Evolutionary conservation across 35 echinoderm and acorn worm species (phyloP).

Genomic region (Hemicentrotus pulcherrimus): DNA sequence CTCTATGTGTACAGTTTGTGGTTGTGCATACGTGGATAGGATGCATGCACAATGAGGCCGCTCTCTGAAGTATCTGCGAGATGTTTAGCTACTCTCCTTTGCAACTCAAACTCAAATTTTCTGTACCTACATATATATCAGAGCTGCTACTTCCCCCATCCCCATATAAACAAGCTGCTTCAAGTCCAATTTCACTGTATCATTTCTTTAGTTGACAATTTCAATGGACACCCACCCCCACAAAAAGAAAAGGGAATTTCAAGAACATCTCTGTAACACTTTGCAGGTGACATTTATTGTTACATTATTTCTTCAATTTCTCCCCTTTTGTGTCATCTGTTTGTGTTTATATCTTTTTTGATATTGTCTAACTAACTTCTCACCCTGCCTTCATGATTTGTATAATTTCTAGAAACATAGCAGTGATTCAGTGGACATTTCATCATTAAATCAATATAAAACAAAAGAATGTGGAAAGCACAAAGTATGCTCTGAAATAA

Average conservation of each 20-base stretch:
- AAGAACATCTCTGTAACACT: not conserved
- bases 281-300: no score
- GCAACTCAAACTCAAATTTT: constrained; percentile 2
- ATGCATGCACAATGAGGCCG: not conserved
- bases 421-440: no score
- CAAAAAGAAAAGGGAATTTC: not conserved
- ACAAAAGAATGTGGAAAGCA: no score
- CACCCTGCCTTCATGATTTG: no score
- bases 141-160: not conserved
- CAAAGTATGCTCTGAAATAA: no score
- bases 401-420: no score
- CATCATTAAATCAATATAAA: no score
- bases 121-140: not conserved
- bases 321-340: no score
- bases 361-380: no score
- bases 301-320: no score
- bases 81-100: not conserved
- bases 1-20: not conserved
- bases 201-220: not conserved
- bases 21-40: not conserved
- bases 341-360: no score
- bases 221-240: not conserved
- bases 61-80: not conserved
- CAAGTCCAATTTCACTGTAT: not conserved
- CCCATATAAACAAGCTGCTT: not conserved